Percentiles rank a stretch among this genome's conserved stretches.
Evolutionary conservation across 2,113 vertebrate genomes (phyloP).

Genomic region (Poeciliopsis prolifica): DNA sequence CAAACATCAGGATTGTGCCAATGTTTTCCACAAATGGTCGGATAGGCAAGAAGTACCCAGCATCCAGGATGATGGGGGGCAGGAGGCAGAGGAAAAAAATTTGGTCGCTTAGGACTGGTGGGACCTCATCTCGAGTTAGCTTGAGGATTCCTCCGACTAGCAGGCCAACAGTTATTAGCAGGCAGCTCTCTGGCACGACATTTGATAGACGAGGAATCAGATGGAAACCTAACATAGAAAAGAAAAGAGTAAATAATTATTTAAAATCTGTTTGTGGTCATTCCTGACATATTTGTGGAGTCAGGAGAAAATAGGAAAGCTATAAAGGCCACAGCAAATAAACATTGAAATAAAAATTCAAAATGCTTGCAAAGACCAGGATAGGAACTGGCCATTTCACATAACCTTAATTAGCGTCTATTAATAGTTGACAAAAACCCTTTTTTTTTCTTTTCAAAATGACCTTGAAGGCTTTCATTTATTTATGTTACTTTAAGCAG

Average conservation of each 20-base stretch:
- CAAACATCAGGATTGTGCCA: conserved; percentile 98
- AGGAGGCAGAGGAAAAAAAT: conserved; percentile 96
- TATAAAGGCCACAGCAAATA: not conserved
- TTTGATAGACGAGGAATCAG: conserved; percentile 88
- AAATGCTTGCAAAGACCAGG: not conserved
- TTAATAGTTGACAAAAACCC: not conserved
- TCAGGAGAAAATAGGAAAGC: not conserved
- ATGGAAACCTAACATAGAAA: conserved; percentile 87
- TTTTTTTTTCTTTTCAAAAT: not conserved
- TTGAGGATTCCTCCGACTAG: conserved; percentile 93
- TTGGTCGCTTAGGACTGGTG: conserved; percentile 84
- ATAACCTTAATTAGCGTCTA: not conserved
- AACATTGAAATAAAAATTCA: not conserved
- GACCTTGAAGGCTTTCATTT: not conserved
- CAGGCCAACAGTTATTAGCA: conserved; percentile 94
- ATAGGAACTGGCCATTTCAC: not conserved
- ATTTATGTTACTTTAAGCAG: not conserved
- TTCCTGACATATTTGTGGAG: too few relatives aligned
- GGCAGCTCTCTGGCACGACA: conserved; percentile 97
- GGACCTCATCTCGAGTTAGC: conserved; percentile 82
- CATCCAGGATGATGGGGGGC: conserved; percentile 97
- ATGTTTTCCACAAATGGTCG: conserved; percentile 97
- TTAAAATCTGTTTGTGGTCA: too few relatives aligned
- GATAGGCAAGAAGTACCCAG: conserved; percentile 96
- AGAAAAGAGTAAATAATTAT: not conserved